These are phyloP conservation scores for Pseudomugil gertrudae DNA, from an alignment of 2,797 vertebrate species.

Conservation along the genomic window DNA sequence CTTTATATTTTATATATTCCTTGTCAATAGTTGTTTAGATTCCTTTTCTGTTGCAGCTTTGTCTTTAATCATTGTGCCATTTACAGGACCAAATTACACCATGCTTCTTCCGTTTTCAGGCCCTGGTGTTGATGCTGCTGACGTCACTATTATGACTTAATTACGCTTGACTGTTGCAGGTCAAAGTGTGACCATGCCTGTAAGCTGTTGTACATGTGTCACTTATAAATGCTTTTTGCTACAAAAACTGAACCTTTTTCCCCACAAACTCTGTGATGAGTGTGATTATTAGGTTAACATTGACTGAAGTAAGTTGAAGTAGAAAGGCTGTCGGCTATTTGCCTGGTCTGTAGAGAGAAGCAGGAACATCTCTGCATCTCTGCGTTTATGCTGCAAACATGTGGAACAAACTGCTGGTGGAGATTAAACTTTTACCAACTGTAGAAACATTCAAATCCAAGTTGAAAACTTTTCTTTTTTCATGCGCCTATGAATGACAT, in stretches of 20 bases:
- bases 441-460: no score
- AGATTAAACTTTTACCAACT: no score
- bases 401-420: no score
- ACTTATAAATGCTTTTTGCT: background rate
- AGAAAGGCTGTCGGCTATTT: background rate
- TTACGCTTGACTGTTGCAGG: background rate
- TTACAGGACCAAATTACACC: background rate
- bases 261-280: background rate
- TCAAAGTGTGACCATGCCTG: background rate
- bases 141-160: slow-evolving; percentile 3
- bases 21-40: background rate
- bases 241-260: no score
- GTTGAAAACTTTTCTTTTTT: no score
- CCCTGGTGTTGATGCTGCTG: background rate
- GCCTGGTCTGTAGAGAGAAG: background rate
- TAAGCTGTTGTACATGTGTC: background rate
- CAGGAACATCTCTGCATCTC: background rate
- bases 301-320: slow-evolving; percentile 10
- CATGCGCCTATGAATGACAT: no score
- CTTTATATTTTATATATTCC: background rate
- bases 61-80: no score
- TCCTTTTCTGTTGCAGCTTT: background rate
- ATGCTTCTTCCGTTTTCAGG: background rate
- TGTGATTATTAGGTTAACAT: background rate
- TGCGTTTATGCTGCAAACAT: no score